Base-by-base conservation (phyloP, 2,888 invertebrate genomes). In the Drosophila buzzatii region DNA sequence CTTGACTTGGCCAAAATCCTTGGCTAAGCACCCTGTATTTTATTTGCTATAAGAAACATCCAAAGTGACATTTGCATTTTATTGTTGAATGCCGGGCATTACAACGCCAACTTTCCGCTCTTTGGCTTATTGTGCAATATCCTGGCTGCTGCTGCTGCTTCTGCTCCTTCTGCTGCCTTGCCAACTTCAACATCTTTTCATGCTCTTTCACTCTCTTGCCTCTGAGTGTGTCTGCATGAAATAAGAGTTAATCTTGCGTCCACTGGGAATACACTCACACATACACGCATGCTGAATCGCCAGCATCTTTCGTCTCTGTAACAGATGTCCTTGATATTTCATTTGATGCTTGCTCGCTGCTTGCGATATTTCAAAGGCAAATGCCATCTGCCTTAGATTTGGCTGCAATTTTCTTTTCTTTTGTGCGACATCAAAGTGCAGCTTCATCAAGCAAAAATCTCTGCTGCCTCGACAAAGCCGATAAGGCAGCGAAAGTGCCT, bases 231-330 rank as follows among this genome's bases (percentile, higher is more conserved):
- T 86, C 82, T 81, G 82, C 88, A 76, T 79, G 81, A 81, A 76
- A 76, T 82, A 79, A 76, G 78, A 89, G 82, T 86, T 85, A 83
- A 87, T 86, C 81, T 85, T 70, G 76, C 83, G 89, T 89, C 89
- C 83, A 85, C 73, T 88, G 74, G 78, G 73, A 81, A 52, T 53
- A 65, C 65, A 66, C 60, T 53, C 35, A 37, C 68, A 41, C 7
- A 37, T 6, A 16, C n/a, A 42, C 12, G 44, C 49, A 33, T 51
- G 33, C 52, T 74, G 60, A 63, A 45, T 66, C 51, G 70, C 62
- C 73, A 57, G 72, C 66, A 64, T 76, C 73, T 61, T 72, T 45
- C 53, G 56, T 60, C 57, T 58, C 33, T 63, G 82, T 79, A 83
- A 84, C 82, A 83, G 82, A 83, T 83, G 82, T 81, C 82, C 80